Base-by-base conservation (phyloP, 2,888 invertebrate genomes). In the Drosophila monieri region DNA sequence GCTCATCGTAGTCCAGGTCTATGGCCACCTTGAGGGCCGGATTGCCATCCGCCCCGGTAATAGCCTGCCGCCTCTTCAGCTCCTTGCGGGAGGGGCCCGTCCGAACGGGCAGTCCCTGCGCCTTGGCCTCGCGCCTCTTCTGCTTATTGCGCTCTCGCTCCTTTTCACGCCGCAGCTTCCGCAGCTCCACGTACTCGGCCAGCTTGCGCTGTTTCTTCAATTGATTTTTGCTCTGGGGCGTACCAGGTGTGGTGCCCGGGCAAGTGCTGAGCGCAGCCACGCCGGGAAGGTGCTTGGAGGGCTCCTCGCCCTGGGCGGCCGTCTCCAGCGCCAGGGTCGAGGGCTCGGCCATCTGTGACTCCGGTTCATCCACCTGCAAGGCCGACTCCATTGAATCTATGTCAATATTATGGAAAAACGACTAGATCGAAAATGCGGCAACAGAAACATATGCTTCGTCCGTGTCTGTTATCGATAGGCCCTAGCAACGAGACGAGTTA, bases 1-100 rank as follows among this genome's bases (percentile, higher is more conserved):
- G 92, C 74, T 96, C 93, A 89, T 98, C 97, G 91, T 97, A 98
- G 88, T 97, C 96, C 88, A 98, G 94, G 90, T 99, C 99, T 76
- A 99, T 94, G 14, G 95, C 95, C 14, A 99, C 80, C 9, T 71
- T 73, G 8, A 90, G 57, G 0, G 21, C 2, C 5, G 44, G 52
- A 1, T 48, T 30, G 4, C 93, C 56, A 93, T 93, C 27, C 48
- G 8, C 56, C 94, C 43, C 37, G 9, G 5, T 53, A 0, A 56
- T 37, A 6, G 78, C 30, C 37, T 87, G 84, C 0, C 88, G 84
- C 6, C 78, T 81, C 46, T 97, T 97, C 10, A 98, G 90, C 62
- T 94, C 93, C 91, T 97, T 97, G 62, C 97, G 94, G 39, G 95
- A 95, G 0, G 97, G 97, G 0, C 96, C 96, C 3, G 62, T 74